Conservation (phyloP, 2,888 invertebrate species). For the Drosophila prostipennis region DNA sequence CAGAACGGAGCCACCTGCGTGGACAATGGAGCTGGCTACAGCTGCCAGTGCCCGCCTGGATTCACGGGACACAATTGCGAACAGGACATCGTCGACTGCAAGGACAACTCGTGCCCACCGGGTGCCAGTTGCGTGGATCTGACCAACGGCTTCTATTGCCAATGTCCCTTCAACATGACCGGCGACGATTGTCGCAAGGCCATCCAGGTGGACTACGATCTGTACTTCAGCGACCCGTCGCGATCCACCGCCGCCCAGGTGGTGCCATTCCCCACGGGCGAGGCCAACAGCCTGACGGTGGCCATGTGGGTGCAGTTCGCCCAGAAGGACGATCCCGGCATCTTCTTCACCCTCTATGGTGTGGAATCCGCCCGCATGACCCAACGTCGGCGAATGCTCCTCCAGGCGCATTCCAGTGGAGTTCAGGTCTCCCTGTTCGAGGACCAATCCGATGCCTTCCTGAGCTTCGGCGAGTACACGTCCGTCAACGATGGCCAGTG, state of each 20-base stretch:
- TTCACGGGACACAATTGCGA: constrained; percentile 93
- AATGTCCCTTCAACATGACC: constrained; percentile 98
- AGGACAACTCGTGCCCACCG: constrained; percentile 96
- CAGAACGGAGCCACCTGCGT: constrained; percentile 96
- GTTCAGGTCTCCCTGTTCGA: constrained; percentile 95
- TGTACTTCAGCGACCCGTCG: constrained; percentile 96
- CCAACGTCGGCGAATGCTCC: constrained; percentile 90
- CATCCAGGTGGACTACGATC: constrained; percentile 98
- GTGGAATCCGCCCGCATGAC: constrained; percentile 93
- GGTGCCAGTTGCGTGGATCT: constrained; percentile 96
- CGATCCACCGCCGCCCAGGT: constrained; percentile 96
- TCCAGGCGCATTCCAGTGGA: constrained; percentile 97
- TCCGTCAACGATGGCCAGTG: constrained; percentile 98
- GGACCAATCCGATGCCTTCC: constrained; percentile 94
- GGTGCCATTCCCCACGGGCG: constrained; percentile 93
- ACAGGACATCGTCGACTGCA: constrained; percentile 95
- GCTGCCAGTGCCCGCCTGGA: constrained; percentile 94
- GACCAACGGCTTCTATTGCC: constrained; percentile 96
- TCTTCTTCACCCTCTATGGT: constrained; percentile 96
- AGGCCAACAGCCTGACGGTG: constrained; percentile 92
- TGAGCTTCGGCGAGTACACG: constrained; percentile 95
- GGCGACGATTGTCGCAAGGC: constrained; percentile 98
- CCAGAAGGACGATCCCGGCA: constrained; percentile 95
- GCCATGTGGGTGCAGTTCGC: constrained; percentile 99
- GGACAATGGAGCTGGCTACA: constrained; percentile 93